A percentile compares a stretch with the other conserved stretches of the same genome.
Conservation (phyloP, 2,113 vertebrate species). For the Rhabdornis inornatus region DNA sequence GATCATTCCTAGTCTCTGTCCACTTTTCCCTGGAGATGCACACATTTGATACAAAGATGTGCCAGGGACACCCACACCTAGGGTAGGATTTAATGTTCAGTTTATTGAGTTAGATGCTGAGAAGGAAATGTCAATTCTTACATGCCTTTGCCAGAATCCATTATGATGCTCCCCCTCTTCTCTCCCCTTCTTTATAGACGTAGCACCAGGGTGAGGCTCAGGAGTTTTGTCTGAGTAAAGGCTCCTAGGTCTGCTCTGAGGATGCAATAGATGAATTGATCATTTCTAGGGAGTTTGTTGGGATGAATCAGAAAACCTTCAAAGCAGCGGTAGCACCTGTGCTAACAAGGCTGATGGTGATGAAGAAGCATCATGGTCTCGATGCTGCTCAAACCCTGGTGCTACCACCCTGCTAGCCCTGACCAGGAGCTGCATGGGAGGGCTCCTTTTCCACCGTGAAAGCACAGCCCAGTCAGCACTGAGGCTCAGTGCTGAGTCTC, state of each 20-base stretch:
- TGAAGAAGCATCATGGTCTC: background rate
- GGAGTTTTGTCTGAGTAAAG: background rate
- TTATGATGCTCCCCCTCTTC: background rate
- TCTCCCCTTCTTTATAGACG: background rate
- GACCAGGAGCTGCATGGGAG: background rate
- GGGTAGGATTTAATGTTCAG: background rate
- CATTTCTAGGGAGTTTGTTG: background rate
- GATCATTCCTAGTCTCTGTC: slow-evolving; percentile 32
- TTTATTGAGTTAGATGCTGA: background rate
- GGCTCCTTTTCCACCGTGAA: background rate
- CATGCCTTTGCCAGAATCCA: background rate
- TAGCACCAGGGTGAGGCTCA: background rate
- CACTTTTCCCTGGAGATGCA: background rate
- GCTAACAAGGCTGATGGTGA: background rate
- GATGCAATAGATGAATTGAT: background rate
- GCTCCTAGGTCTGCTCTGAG: background rate
- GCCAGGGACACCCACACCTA: background rate
- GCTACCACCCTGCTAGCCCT: background rate
- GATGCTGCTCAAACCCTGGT: background rate
- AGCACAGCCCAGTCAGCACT: background rate
- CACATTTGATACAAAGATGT: slow-evolving; percentile 8
- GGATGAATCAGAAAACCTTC: background rate
- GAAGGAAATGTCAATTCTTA: background rate
- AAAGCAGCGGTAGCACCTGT: background rate
- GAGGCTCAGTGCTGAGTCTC: background rate